These are phyloP conservation scores for Acholoe squamosa DNA, from an alignment of 2,888 invertebrate genomes.

Conservation along the genomic window DNA sequence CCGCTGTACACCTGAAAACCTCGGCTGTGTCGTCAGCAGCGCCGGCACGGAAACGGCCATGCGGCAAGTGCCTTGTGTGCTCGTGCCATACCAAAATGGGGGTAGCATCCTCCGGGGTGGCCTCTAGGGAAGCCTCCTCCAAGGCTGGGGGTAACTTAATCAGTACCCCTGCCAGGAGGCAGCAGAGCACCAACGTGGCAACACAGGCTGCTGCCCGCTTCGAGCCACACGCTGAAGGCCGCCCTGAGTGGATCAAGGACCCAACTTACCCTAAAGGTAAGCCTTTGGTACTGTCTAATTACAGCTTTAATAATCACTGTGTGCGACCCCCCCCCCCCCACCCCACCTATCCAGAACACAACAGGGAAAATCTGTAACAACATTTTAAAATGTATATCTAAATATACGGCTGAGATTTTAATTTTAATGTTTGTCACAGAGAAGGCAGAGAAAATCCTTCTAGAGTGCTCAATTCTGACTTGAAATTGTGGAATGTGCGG, in stretches of 20 bases:
- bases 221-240: conserved; percentile 23
- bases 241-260: conserved; percentile 43
- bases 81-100: not conserved
- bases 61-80: conserved; percentile 40
- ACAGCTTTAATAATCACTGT: no score
- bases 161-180: not conserved
- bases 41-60: not conserved
- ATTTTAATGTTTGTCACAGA: no score
- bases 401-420: no score
- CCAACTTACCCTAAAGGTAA: conserved; percentile 43
- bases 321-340: no score
- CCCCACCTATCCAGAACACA: no score
- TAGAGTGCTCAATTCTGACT: no score
- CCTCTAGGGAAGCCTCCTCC: not conserved
- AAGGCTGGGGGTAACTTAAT: not conserved
- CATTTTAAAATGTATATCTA: no score
- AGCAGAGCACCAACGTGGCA: conserved; percentile 20
- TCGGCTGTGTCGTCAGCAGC: not conserved
- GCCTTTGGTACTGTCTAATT: not conserved
- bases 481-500: no score
- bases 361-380: no score
- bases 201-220: not conserved
- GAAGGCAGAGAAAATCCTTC: no score
- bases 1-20: not conserved
- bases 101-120: not conserved